Percentiles rank a stretch among this genome's conserved stretches.
Evolutionary conservation across 2,888 invertebrate genomes (phyloP).

Genomic region (Amblyteles armatorius): DNA sequence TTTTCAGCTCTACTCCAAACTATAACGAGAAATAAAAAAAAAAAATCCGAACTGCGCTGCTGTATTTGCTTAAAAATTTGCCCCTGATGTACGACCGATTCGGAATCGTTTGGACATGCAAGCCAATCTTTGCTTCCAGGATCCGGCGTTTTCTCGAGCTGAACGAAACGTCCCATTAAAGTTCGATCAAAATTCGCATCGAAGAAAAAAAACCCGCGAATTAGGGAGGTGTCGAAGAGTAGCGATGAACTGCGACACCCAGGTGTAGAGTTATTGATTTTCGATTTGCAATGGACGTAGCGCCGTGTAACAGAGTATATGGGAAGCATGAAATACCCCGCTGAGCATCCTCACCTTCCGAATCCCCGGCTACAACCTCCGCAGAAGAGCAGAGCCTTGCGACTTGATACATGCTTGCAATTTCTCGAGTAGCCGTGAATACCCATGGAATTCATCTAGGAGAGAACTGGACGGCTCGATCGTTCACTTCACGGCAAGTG

Average conservation of each 20-base stretch:
- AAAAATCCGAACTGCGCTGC: neutral
- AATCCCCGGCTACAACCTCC: slow-evolving; percentile 4
- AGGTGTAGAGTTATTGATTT: slow-evolving; percentile 38
- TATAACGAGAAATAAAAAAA: slow-evolving; percentile 4
- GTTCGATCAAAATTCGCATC: neutral
- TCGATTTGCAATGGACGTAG: slow-evolving; percentile 38
- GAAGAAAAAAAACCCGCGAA: neutral
- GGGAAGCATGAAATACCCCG: slow-evolving; percentile 3
- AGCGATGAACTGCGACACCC: slow-evolving; percentile 16
- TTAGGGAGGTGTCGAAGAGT: slow-evolving; percentile 11
- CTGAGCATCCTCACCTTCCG: slow-evolving; percentile 1
- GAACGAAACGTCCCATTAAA: neutral
- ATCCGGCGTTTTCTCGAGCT: neutral
- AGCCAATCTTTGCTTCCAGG: neutral
- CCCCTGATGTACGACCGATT: neutral
- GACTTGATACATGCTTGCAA: neutral
- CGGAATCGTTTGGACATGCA: neutral
- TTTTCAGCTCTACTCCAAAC: slow-evolving; percentile 12
- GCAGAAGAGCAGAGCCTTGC: neutral
- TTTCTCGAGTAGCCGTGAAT: slow-evolving; percentile 9
- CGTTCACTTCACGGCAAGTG: neutral
- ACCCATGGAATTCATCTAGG: neutral
- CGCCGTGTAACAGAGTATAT: neutral
- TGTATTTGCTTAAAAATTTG: slow-evolving; percentile 28
- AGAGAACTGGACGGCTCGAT: neutral